These are phyloP conservation scores for Sander vitreus DNA, from an alignment of 2,113 vertebrate species.

Conservation along the genomic window DNA sequence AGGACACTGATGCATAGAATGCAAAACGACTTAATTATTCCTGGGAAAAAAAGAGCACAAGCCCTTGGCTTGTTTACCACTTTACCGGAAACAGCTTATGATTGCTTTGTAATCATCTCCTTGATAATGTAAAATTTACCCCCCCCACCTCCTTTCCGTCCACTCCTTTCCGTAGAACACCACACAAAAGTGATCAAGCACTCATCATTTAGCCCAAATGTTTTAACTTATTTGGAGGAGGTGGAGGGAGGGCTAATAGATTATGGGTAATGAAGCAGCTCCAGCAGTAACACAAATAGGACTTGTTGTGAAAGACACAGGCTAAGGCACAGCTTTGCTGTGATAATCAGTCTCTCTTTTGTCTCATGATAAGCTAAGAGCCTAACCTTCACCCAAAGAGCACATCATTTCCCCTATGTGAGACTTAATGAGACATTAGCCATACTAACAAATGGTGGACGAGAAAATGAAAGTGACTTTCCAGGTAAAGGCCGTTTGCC, in stretches of 20 bases:
- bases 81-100: constrained; percentile 79
- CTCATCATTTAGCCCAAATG: constrained; percentile 77
- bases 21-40: constrained; percentile 79
- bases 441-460: constrained; percentile 78
- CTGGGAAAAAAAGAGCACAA: constrained; percentile 74
- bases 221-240: constrained; percentile 73
- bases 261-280: constrained; percentile 78
- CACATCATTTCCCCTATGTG: constrained; percentile 77
- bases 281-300: constrained; percentile 73
- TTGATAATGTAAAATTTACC: constrained; percentile 77
- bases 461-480: constrained; percentile 80
- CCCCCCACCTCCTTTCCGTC: constrained; percentile 59
- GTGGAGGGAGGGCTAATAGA: constrained; percentile 73
- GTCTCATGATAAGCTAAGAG: constrained; percentile 71
- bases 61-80: constrained; percentile 81
- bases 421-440: constrained; percentile 82
- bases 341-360: constrained; percentile 75
- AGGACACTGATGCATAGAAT: constrained; percentile 77
- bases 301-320: constrained; percentile 70
- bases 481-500: constrained; percentile 77
- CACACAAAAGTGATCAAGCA: constrained; percentile 69
- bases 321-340: constrained; percentile 40
- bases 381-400: constrained; percentile 80
- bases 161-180: constrained; percentile 53
- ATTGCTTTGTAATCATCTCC: constrained; percentile 83